Evolutionary conservation across 2,113 vertebrate genomes (phyloP), one percentile per base, ranked within the genome.

Genomic region (Cranoglanis bouderius): DNA sequence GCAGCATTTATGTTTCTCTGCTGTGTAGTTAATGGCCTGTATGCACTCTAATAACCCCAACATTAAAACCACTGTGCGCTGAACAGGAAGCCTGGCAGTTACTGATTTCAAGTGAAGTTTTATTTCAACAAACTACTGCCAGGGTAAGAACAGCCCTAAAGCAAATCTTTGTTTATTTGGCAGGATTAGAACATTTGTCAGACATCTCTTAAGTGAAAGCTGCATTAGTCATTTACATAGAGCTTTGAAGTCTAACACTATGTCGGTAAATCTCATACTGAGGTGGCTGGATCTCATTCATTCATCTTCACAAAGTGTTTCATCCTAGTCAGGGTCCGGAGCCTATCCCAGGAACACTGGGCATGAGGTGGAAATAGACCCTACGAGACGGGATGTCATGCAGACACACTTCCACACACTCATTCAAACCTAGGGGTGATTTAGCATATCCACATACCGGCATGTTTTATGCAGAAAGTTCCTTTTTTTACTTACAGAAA

Each of bases 21-120:
- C 61, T 85, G 83, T 85, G 65, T 35, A 88, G 35, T 72, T 88
- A 88, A 88, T 88, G 65, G 87, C 55, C 87, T 88, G 87, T 88
- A 75, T 84, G 81, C 53, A 84, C 53, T 82, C 67, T 84, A 88
- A 88, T 88, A 88, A 70, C 38, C 81, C 24, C 51, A 40, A 75
- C 87, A 83, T 84, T 75, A 59, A 88, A 82, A 55, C 87, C 9
- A 19, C 65, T 84, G 81, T 75, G 63, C 7, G 55, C 87, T 57
- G 1, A 57, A 84, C 81, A 88, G 67, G 65, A 88, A 88, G 81
- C 67, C 80, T 82, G 77, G 63, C 63, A 70, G 32, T 26, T 57
- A 82, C 81, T 82, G 53, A 38, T 88, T 82, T 55, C 63, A 59
- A 84, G 55, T 51, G 32, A 89, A 72, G 57, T 85, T 85, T 87